Evolutionary conservation across 2,113 vertebrate species (phyloP), one percentile per base, ranked within the genome.

Genomic region (Eolophus roseicapilla): DNA sequence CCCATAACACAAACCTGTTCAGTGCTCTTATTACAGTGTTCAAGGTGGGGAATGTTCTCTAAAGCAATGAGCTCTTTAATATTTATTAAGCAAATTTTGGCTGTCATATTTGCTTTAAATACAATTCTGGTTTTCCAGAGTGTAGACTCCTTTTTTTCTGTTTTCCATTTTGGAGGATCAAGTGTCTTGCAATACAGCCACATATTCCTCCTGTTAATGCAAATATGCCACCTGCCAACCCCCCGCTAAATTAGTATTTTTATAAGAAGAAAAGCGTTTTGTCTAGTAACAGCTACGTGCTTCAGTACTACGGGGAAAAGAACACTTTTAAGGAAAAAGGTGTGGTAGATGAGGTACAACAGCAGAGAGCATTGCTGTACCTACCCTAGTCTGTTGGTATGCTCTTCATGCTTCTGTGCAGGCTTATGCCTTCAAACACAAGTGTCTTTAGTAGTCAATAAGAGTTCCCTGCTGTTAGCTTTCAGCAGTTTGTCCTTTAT

Each of bases 401-500:
- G 62, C 60, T 87, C 63, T 74, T 91, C 74, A 55, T 63, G n/a
- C 78, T 67, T 85, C 59, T 86, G 9, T 82, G 68, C 91, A 92
- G 91, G 55, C 85, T 64, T 81, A 43, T 89, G 90, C 92, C 93
- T 95, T 88, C 93, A 65, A 44, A 95, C 88, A 35, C 39, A 14
- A 91, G 79, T 37, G 49, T 64, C 86, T 78, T 53, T 71, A 69
- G 50, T 33, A 63, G 23, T n/a, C 55, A 92, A 11, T 31, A 79
- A 44, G 44, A 80, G 24, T 70, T 93, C 92, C 94, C 82, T 91
- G 87, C 97, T 96, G 92, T 85, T 41, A 95, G 96, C 97, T 97
- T 98, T 96, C 95, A 97, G 65, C 92, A 93, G 90, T 90, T 78
- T 96, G 89, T 98, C 97, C 96, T 52, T 97, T 97, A 93, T 85